Conservation (phyloP, 2,113 vertebrate species). For the Isurus oxyrinchus region DNA sequence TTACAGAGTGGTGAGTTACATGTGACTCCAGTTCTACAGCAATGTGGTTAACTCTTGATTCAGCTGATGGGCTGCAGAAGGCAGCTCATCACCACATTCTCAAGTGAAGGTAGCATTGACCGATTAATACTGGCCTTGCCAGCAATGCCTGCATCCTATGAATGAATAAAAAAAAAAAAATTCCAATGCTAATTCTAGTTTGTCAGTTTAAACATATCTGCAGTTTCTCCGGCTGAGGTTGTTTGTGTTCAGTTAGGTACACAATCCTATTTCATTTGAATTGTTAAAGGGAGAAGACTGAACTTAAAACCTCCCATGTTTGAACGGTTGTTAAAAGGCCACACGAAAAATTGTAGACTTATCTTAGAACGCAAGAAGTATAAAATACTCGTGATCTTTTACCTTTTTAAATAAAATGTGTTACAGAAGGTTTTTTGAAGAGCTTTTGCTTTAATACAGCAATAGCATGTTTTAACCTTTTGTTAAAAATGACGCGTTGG, state of each 20-base stretch:
- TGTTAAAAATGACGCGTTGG: background rate
- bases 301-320: background rate
- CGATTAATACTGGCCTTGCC: background rate
- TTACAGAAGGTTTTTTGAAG: background rate
- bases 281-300: background rate
- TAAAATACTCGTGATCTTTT: background rate
- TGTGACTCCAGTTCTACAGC: background rate
- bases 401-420: background rate
- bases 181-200: background rate
- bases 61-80: background rate
- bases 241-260: background rate
- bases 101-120: background rate
- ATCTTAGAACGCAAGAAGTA: background rate
- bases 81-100: background rate
- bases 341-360: background rate
- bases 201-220: background rate
- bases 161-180: background rate
- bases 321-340: background rate
- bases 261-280: background rate
- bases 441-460: background rate
- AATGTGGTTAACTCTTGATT: background rate
- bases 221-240: background rate
- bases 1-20: background rate
- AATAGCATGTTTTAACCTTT: background rate
- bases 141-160: background rate